Evolutionary conservation across 2,888 invertebrate species (phyloP), one percentile per base, ranked within the genome.

Genomic region (Rhagonycha fulva): DNA sequence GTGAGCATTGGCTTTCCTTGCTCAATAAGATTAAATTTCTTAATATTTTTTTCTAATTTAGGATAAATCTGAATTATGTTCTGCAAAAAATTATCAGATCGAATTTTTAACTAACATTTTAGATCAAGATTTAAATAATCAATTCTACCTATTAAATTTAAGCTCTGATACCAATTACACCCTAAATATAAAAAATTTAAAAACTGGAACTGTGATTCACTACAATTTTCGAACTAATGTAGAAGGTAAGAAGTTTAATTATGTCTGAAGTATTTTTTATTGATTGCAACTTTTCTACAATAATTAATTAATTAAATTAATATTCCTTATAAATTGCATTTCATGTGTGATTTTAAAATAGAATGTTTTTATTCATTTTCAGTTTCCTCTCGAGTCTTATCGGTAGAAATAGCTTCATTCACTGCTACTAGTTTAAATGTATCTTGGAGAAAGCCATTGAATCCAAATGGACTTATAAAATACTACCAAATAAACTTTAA

Each of bases 201-300:
- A 11, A 9, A 14, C 5, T 9, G 24, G n/a, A 14, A 24, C 28
- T 5, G 9, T 1, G 1, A 12, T 73, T 7, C 10, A 14, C 9
- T 1, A 23, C 9, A n/a, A 14, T 23, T 73, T 76, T 26, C 32
- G 12, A 62, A 76, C 76, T 23, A 5, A 14, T 19, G 74, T 74
- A 71, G 76, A 71, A 68, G 74, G 76, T 76, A 74, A n/a, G n/a
- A 47, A n/a, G 1, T 47, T 47, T 12, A 28, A 28, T 7, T 28
- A 28, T 28, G 9, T 7, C 26, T 26, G 26, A 26, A 26, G 4
- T 26, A 26, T 7, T 26, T 26, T 26, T 26, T 7, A 26, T 0
- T 7, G 26, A 26, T 7, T 26, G 4, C 4, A 3, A 26, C 4
- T 7, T 7, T 7, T 26, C 4, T 7, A 26, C 26, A 19, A 2